Evolutionary conservation across 1,140 invertebrate species (phyloP).

Genomic region (Sinella curviseta): DNA sequence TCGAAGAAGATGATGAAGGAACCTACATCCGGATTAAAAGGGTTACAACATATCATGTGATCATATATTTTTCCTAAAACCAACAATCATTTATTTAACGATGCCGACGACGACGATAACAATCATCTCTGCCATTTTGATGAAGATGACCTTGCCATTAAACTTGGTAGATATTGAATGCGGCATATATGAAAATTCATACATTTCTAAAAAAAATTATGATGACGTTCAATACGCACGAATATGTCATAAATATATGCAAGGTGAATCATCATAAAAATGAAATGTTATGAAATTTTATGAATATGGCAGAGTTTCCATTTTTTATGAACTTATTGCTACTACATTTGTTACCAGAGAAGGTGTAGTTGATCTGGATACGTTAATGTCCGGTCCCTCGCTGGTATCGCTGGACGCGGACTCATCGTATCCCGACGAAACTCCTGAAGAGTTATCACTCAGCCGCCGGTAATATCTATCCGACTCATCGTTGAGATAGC

Average conservation of each 20-base stretch:
- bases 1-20: neutral
- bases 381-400: neutral
- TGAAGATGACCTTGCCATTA: neutral
- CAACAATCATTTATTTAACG: neutral
- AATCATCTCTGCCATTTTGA: neutral
- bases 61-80: neutral
- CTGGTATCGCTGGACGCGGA: neutral
- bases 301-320: neutral
- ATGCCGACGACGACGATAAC: neutral
- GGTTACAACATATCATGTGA: neutral
- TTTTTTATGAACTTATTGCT: neutral
- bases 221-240: neutral
- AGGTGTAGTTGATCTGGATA: constrained; percentile 35
- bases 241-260: neutral
- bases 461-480: constrained; percentile 47
- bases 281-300: neutral
- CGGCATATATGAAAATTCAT: neutral
- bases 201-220: too few relatives aligned
- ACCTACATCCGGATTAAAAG: neutral
- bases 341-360: constrained; percentile 42
- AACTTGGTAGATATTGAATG: neutral
- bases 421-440: constrained; percentile 38
- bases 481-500: too few relatives aligned
- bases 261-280: too few relatives aligned
- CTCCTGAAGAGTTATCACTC: constrained; percentile 46